These are phyloP conservation scores for Hylomyscus alleni DNA, from an alignment of 2,797 vertebrate species.

Conservation along the genomic window DNA sequence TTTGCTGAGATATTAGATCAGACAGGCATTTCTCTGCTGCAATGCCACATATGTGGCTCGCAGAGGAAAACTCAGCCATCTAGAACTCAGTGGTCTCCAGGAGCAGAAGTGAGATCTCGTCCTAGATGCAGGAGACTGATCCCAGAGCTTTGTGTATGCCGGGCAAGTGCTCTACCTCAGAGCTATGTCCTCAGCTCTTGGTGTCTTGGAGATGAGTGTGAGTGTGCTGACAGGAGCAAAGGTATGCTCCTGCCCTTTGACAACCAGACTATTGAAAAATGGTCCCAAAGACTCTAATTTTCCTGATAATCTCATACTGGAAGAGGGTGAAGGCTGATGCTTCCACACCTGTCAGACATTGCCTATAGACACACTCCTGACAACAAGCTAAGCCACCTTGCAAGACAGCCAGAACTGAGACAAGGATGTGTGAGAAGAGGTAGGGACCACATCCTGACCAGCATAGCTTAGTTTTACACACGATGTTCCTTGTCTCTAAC, in stretches of 20 bases:
- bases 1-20: not conserved
- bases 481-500: not conserved
- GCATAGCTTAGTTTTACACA: not conserved
- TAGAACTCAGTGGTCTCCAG: not conserved
- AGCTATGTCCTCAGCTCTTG: not conserved
- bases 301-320: not conserved
- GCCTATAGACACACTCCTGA: not conserved
- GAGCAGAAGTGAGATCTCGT: not conserved
- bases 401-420: not conserved
- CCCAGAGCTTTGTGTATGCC: too few relatives aligned
- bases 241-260: not conserved
- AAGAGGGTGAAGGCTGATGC: too few relatives aligned
- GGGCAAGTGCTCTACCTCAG: not conserved
- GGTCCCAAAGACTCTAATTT: not conserved
- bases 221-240: not conserved
- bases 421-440: not conserved
- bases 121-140: not conserved
- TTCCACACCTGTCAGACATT: not conserved
- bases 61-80: constrained; percentile 2
- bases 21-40: not conserved
- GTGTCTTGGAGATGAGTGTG: not conserved
- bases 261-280: not conserved
- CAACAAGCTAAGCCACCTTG: not conserved
- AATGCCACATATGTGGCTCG: not conserved
- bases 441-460: not conserved